A percentile compares a stretch with the other conserved stretches of the same genome.
Conservation (phyloP, 2,113 vertebrate genomes). For the Ornithorhynchus anatinus region DNA sequence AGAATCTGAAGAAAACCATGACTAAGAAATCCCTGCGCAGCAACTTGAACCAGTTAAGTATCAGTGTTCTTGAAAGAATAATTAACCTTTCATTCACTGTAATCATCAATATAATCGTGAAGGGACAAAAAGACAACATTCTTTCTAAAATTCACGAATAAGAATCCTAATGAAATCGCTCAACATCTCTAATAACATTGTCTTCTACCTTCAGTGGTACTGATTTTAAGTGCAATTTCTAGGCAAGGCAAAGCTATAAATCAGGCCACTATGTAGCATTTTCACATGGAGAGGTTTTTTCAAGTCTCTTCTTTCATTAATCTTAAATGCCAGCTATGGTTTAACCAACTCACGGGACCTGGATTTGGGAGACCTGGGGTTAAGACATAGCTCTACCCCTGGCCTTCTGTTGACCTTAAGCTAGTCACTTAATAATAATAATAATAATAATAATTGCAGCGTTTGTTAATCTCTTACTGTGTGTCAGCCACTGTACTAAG, state of each 20-base stretch:
- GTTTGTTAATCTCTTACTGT: neutral
- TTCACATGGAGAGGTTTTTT: neutral
- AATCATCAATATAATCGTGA: neutral
- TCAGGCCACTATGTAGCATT: neutral
- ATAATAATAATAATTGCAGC: neutral
- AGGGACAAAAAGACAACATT: neutral
- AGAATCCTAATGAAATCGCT: slow-evolving; percentile 8
- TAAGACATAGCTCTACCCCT: too few species aligned
- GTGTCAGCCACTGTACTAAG: neutral
- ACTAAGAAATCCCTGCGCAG: neutral
- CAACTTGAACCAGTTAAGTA: slow-evolving; percentile 15
- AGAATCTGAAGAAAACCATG: neutral
- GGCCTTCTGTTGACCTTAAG: neutral
- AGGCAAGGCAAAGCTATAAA: slow-evolving; percentile 5
- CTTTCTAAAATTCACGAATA: neutral
- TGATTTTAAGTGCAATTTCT: slow-evolving; percentile 8
- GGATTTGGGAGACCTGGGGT: too few species aligned
- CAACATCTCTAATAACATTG: neutral
- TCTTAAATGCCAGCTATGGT: neutral
- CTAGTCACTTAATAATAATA: neutral
- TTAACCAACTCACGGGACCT: neutral
- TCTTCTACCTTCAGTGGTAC: neutral
- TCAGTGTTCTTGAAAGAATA: neutral
- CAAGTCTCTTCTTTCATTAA: neutral
- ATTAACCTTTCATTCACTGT: neutral